Base-by-base conservation (phyloP, 2,113 vertebrate genomes). In the Thermophis baileyi region DNA sequence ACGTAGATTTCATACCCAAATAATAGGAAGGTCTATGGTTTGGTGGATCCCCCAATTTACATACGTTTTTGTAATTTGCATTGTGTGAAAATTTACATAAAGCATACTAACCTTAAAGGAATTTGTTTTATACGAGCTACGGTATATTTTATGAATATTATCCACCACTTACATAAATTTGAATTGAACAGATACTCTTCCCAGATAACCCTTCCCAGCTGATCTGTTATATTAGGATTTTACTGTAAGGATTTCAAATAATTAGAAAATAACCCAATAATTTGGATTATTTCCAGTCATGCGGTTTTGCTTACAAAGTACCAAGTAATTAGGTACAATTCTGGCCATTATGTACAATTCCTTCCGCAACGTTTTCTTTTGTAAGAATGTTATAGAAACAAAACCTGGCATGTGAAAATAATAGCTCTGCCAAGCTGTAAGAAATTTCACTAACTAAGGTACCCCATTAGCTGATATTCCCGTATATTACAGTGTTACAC, bases 281-380 rank as follows among this genome's bases (percentile, higher is more conserved):
- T 35, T 35, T 74, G 69, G n/a, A 35, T 74, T 35, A 16, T 35
- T 74, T 74, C 16, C n/a, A 74, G 16, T 85, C 86, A 40, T 94
- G 89, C 24, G 0, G 47, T 40, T 27, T 88, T 94, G 11, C 90
- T 95, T 93, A 85, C 53, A 60, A 91, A 87, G 4, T 20, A 87
- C 40, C 24, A 46, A 55, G 30, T 57, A 47, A 55, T 85, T 53
- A n/a, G 27, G 2, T 86, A 30, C 18, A 9, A 22, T 3, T 14
- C 22, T 54, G 44, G 74, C 51, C 85, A 6, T n/a, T 51, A 46
- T 27, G 8, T 85, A 11, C 8, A 1, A 22, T 7, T 14, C 11
- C 20, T 55, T 25, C 74, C 46, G 4, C 20, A 53, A 7, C 54
- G 49, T 24, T 44, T n/a, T 63, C 57, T 30, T 30, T 63, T n/a